A percentile compares a stretch with the other conserved stretches of the same genome.
phyloP scores from a whole-genome alignment of 2,888 invertebrate genomes.

The Leptura quadrifasciata region DNA sequence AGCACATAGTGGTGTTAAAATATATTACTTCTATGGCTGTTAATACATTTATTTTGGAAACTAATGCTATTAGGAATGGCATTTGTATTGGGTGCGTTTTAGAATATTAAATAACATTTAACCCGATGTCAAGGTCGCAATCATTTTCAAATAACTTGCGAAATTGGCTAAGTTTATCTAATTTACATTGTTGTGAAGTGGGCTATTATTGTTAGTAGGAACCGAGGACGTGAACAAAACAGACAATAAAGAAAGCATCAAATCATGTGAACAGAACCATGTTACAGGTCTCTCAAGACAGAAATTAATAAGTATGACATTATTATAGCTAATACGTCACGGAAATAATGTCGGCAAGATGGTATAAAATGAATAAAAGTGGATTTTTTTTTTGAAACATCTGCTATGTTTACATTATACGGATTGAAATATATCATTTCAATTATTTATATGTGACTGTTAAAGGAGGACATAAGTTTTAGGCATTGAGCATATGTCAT shows the following conservation, averaged over 20 bases:
- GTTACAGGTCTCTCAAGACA: conserved; percentile 29
- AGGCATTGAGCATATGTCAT: no score
- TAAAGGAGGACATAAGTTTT: no score
- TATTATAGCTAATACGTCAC: conserved; percentile 15
- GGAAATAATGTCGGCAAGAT: not conserved
- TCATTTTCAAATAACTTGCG: conserved; percentile 29
- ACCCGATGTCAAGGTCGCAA: conserved; percentile 24
- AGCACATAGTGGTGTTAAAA: no score
- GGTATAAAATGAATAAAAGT: not conserved
- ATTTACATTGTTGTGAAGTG: conserved; percentile 53
- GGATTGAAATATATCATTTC: no score
- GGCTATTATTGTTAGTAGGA: conserved; percentile 51
- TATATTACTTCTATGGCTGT: no score
- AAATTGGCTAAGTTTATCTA: conserved; percentile 34
- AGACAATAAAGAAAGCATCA: conserved; percentile 36
- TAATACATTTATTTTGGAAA: no score
- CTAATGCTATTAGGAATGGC: no score
- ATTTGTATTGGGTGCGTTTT: no score
- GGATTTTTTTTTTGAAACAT: not conserved
- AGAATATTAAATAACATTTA: conserved; percentile 3
- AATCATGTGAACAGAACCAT: conserved; percentile 28
- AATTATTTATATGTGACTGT: no score
- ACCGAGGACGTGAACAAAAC: conserved; percentile 50
- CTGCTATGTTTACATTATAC: no score
- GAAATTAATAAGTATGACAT: conserved; percentile 34